Percentiles rank a stretch among this genome's conserved stretches.
Evolutionary conservation across 2,888 invertebrate genomes (phyloP).

Genomic region (Papilio demoleus): DNA sequence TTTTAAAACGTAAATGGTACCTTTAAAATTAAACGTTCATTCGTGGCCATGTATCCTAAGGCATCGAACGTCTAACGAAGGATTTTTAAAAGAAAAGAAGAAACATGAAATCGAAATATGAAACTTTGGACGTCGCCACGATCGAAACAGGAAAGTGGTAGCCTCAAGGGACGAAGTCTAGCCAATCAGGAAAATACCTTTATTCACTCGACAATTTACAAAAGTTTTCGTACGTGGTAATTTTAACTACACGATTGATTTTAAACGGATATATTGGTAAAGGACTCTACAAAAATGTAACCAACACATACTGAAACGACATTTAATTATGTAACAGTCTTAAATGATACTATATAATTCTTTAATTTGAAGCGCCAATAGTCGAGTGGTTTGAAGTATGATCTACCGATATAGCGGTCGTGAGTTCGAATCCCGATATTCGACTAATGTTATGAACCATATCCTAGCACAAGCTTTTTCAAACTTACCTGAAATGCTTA

Average conservation of each 20-base stretch:
- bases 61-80: conserved; percentile 37
- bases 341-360: no score
- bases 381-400: no score
- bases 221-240: conserved; percentile 8
- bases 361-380: no score
- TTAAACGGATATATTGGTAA: neutral
- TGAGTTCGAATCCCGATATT: no score
- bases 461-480: no score
- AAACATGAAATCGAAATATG: conserved; percentile 39
- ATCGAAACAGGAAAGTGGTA: conserved; percentile 35
- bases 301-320: no score
- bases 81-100: conserved; percentile 36
- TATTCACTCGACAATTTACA: conserved; percentile 22
- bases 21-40: conserved; percentile 28
- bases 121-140: conserved; percentile 35
- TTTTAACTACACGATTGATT: conserved; percentile 7
- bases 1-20: conserved; percentile 28
- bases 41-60: conserved; percentile 32
- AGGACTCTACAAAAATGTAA: no score
- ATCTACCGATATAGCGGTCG: no score
- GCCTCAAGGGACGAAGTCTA: conserved; percentile 37
- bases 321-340: no score
- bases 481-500: no score
- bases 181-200: conserved; percentile 38
- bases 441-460: no score